Evolutionary conservation across 2,113 vertebrate genomes (phyloP), one percentile per base, ranked within the genome.

Genomic region (Orientallactaga bullata): DNA sequence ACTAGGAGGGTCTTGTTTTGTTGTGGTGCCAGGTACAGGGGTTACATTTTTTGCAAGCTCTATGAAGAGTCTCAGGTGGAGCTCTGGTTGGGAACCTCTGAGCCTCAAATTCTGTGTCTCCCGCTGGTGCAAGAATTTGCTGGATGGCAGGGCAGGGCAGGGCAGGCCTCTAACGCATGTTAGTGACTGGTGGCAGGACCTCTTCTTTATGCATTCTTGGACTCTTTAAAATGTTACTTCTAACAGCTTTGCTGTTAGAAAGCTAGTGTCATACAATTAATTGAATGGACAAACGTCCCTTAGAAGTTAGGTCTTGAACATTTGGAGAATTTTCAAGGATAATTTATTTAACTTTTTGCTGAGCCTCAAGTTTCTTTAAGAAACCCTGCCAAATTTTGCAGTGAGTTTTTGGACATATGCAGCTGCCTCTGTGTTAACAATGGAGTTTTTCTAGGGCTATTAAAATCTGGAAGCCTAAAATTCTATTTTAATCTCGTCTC

Each of bases 401-500:
- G 91, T 86, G 93, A 96, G 94, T 89, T 96, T 85, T 95, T 82
- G 95, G 94, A 96, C 11, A 1, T 85, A 79, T 71, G 90, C 96
- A 97, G 97, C 97, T 97, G 97, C 88, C 93, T 95, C 92, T 91
- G 90, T 83, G 68, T 95, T 94, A 96, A 97, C 96, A 97, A 96
- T 96, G 95, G 92, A 88, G 91, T 92, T 96, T 96, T 96, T 96
- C 90, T 96, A 84, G 92, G 88, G 76, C 95, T 91, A 95, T 97
- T 96, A 97, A 96, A 97, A 96, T 96, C 94, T 95, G 94, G 93
- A 92, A 97, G 96, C 95, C 93, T 95, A 63, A 95, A 93, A 89
- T 95, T 96, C 97, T 97, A 96, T 97, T 97, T 97, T 97, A 96
- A 96, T 96, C 94, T 92, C 68, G 91, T 92, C 90, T 94, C 88